phyloP scores from a whole-genome alignment of 1,140 invertebrate species.

The Mycetomoellerius zeteki region DNA sequence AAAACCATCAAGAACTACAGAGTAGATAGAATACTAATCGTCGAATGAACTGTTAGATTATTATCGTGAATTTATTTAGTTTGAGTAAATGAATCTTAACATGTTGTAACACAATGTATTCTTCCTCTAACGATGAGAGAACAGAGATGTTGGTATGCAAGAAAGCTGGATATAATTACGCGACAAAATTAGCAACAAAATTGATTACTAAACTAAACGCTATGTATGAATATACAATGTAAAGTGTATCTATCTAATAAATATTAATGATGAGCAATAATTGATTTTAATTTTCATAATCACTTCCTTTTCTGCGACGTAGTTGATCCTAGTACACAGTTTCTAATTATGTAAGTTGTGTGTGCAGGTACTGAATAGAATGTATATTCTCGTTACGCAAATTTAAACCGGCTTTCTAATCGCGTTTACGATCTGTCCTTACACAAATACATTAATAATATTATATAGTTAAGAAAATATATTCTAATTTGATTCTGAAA shows the following conservation, averaged over 20 bases:
- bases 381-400: slow-evolving; percentile 18
- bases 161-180: neutral
- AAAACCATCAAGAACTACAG: neutral
- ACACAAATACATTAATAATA: too few species aligned
- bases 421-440: neutral
- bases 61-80: slow-evolving; percentile 29
- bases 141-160: neutral
- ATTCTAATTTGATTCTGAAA: neutral
- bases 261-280: slow-evolving; percentile 54
- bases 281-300: slow-evolving; percentile 18
- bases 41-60: slow-evolving; percentile 12
- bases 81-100: neutral
- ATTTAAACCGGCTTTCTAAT: slow-evolving; percentile 28
- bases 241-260: slow-evolving; percentile 44
- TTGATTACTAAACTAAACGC: slow-evolving; percentile 5
- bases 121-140: neutral
- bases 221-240: slow-evolving; percentile 8
- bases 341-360: slow-evolving; percentile 34
- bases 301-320: neutral
- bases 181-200: slow-evolving; percentile 16
- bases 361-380: neutral
- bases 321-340: neutral
- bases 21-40: slow-evolving; percentile 23
- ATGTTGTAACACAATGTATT: neutral
- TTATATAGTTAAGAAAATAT: neutral